phyloP scores from a whole-genome alignment of 1,140 invertebrate genomes.

The Bombus turneri region DNA sequence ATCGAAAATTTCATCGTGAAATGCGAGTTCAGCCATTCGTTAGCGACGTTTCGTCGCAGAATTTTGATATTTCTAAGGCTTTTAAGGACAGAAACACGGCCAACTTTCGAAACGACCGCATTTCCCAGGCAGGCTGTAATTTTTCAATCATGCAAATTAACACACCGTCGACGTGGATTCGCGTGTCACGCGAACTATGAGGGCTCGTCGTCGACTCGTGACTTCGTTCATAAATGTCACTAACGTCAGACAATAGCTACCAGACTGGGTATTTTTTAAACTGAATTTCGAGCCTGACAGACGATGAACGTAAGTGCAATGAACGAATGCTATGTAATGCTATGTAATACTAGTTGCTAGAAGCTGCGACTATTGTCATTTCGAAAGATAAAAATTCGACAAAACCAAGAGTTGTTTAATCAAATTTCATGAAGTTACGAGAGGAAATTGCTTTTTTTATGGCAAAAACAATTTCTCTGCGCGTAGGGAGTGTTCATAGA shows the following conservation, averaged over 20 bases:
- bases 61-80: background rate
- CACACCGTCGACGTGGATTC: conserved; percentile 9
- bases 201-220: conserved; percentile 1
- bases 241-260: conserved; percentile 1
- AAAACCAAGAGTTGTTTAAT: background rate
- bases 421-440: background rate
- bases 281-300: conserved; percentile 31
- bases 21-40: background rate
- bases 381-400: background rate
- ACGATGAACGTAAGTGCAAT: background rate
- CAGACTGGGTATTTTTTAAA: conserved; percentile 20
- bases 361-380: background rate
- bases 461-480: background rate
- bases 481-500: background rate
- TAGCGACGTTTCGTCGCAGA: background rate
- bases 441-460: background rate
- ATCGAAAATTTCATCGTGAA: background rate
- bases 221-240: conserved; percentile 47
- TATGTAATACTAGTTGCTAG: background rate
- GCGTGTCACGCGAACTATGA: conserved; percentile 20
- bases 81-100: background rate
- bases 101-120: background rate
- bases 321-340: background rate
- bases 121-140: background rate
- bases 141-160: conserved; percentile 53